Evolutionary conservation across 2,797 vertebrate genomes (phyloP).

Genomic region (Acipenser oxyrinchus): DNA sequence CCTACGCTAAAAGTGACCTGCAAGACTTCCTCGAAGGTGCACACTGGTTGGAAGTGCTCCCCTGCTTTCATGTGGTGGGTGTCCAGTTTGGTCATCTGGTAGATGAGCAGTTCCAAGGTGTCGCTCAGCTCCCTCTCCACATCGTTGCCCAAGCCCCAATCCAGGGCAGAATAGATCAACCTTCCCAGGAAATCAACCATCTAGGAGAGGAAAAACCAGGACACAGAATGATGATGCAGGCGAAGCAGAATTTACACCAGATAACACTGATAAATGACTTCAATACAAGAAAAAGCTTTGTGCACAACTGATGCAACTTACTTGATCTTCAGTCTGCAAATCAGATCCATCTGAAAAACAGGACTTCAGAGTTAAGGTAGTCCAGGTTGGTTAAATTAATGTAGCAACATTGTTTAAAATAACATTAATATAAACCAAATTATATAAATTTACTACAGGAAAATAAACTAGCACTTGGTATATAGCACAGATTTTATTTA

Average conservation of each 20-base stretch:
- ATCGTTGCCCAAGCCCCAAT: conserved; percentile 55
- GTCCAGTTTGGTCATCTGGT: conserved; percentile 50
- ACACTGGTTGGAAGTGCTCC: conserved; percentile 20
- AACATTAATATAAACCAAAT: neutral
- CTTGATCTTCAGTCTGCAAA: conserved; percentile 33
- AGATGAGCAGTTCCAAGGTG: conserved; percentile 48
- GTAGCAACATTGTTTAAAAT: neutral
- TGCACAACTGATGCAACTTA: conserved; percentile 12
- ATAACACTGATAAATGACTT: neutral
- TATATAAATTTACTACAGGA: conserved; percentile 12
- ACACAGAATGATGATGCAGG: no score
- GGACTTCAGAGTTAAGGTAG: neutral
- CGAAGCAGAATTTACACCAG: neutral
- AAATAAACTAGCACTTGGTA: no score
- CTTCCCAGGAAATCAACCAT: conserved; percentile 46
- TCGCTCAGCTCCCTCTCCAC: conserved; percentile 51
- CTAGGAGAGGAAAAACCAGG: conserved; percentile 26
- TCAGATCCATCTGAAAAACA: conserved; percentile 21
- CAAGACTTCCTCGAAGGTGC: conserved; percentile 42
- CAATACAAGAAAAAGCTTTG: neutral
- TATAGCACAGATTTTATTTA: no score
- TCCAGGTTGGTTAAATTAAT: neutral
- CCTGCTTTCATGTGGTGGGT: conserved; percentile 16
- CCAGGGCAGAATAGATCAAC: conserved; percentile 54
- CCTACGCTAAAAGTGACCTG: conserved; percentile 34